Percentiles rank a stretch among this genome's conserved stretches.
phyloP scores from a whole-genome alignment of 2,888 invertebrate genomes.

The Sturmia bella region DNA sequence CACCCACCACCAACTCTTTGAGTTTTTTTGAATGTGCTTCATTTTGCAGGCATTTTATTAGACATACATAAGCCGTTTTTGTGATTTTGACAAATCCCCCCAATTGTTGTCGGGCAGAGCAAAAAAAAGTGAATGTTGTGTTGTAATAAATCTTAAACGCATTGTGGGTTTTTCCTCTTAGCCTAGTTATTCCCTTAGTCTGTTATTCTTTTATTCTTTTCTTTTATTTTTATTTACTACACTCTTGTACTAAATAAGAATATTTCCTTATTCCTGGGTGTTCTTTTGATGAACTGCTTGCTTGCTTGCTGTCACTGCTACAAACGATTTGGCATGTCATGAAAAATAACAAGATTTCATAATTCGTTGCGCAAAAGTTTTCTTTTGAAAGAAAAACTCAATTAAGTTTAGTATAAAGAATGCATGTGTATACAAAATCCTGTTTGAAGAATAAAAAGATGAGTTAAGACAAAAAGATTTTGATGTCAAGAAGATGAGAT shows the following conservation, averaged over 20 bases:
- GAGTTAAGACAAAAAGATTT: constrained; percentile 5
- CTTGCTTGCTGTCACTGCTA: background rate
- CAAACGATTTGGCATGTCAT: background rate
- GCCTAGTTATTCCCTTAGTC: constrained; percentile 2
- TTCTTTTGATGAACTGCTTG: constrained; percentile 28
- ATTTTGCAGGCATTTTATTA: constrained; percentile 19
- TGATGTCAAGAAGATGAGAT: constrained; percentile 1
- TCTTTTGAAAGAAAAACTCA: constrained; percentile 11
- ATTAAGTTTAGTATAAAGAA: constrained; percentile 25
- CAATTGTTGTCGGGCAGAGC: constrained; percentile 57
- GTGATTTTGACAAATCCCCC: constrained; percentile 64
- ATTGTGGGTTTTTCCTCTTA: constrained; percentile 35
- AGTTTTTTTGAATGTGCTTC: constrained; percentile 18
- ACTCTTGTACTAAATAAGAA: no score
- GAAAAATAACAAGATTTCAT: constrained; percentile 31
- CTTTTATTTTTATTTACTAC: background rate
- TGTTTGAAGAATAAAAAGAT: background rate
- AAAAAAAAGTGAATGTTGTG: constrained; percentile 47
- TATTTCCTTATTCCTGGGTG: background rate
- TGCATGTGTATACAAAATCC: background rate
- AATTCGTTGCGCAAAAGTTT: constrained; percentile 31
- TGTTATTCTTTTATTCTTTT: constrained; percentile 2
- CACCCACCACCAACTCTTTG: background rate
- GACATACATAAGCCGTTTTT: constrained; percentile 52
- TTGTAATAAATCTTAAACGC: constrained; percentile 53